These are phyloP conservation scores for Corapipo altera DNA, from an alignment of 2,113 vertebrate species.

Conservation along the genomic window DNA sequence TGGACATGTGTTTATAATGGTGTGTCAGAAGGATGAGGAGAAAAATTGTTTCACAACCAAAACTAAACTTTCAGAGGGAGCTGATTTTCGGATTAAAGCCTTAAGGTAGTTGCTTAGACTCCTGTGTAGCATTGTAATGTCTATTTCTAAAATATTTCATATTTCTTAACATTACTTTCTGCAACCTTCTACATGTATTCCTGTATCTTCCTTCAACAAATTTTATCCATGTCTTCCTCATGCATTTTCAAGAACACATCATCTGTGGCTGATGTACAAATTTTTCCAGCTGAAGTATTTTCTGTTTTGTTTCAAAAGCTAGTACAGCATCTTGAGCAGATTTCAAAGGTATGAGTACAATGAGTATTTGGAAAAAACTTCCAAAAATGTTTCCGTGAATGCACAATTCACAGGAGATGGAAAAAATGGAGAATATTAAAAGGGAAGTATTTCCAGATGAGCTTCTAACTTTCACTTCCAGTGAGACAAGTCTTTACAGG, in stretches of 20 bases:
- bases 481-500: not conserved
- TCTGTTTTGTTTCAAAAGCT: not conserved
- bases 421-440: not conserved
- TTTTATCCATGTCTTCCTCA: not conserved
- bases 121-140: not conserved
- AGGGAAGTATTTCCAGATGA: not conserved
- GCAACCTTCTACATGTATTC: not conserved
- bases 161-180: not conserved
- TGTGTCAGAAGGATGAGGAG: not conserved
- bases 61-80: not conserved
- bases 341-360: not conserved
- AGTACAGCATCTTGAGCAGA: not conserved
- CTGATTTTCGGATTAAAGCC: not conserved
- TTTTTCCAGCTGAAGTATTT: not conserved
- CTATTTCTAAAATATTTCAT: not conserved
- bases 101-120: not conserved
- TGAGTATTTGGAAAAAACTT: not conserved
- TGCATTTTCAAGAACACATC: not conserved
- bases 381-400: not conserved
- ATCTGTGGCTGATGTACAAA: not conserved
- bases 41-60: not conserved
- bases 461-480: not conserved
- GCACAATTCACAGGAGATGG: not conserved
- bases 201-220: accelerated
- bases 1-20: accelerated